Base-by-base conservation (phyloP, 2,113 vertebrate genomes). In the Setophaga coronata region DNA sequence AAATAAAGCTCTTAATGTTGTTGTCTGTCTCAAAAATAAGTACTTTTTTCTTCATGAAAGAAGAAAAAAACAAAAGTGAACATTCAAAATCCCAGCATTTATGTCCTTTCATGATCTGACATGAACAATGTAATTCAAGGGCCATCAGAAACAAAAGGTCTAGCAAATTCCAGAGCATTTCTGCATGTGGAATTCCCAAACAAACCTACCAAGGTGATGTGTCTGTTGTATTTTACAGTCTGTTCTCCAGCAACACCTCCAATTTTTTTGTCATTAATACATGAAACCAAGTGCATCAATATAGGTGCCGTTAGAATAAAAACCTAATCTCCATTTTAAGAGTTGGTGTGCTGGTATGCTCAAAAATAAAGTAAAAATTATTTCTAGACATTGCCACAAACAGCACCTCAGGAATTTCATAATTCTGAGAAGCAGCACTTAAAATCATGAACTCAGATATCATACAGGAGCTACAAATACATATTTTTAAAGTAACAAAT, bases 11-110 rank as follows among this genome's bases (percentile, higher is more conserved):
- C 62, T 13, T 77, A 73, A 90, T 65, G 45, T 54, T 56, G 33
- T 57, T 84, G 18, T 48, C 28, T 85, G 2, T 86, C 62, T 83
- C 1, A 6, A 90, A 91, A 93, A 48, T 6, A 47, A 82, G 10
- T 18, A 80, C 58, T 85, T 94, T 95, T 73, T 82, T 90, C 71
- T 88, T 90, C 15, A 58, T 40, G 62, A 81, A 88, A 91, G 60
- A 54, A 56, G 51, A 47, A 88, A 86, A 88, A 86, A 94, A 8
- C 42, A 90, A 76, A 91, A 80, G 8, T 6, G 34, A 78, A 31
- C 25, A 50, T 77, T 90, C 50, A 43, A 28, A 88, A 26, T 93
- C 82, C 54, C 66, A 80, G 8, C 12, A 85, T 58, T 84, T 7
- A 1, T 58, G 45, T 58, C 23, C 54, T 93, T 82, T 89, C 33